Evolutionary conservation across 2,888 invertebrate genomes (phyloP), one percentile per base, ranked within the genome.

Genomic region (Perizoma flavofasciatum): DNA sequence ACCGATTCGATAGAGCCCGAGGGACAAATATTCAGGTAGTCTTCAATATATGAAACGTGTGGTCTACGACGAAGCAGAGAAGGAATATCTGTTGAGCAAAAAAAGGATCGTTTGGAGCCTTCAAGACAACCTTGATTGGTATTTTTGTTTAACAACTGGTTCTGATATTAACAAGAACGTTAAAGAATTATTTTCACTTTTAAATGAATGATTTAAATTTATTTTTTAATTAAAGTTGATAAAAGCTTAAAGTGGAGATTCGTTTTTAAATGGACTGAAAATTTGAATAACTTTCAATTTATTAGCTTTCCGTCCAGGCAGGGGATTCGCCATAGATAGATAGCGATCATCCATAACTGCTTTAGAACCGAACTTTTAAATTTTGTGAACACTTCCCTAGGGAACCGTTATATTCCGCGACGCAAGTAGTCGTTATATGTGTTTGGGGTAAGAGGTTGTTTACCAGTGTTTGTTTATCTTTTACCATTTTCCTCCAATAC

Each of bases 1-100:
- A 61, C 51, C 47, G 56, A 52, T 59, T 53, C 56, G 55, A 65
- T 63, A 57, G 60, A 59, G 61, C 67, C 63, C 68, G 50, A 49
- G 63, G 63, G 65, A 64, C 57, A 64, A 63, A 65, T 63, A 43
- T 53, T 55, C 61, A 61, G 64, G 65, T 59, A 66, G 65, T 50
- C 53, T 49, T 50, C 41, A 55, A 59, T 61, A 55, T 62, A 59
- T 55, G 53, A 61, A 52, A 49, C 65, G 57, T 58, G 49, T 65
- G 55, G 53, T 49, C 55, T 51, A 35, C 22, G 40, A 41, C 56
- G 45, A 51, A 44, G 33, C 52, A 43, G 37, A 49, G 47, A 61
- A 51, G 46, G 53, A 61, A 65, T 57, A 47, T 55, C 49, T 40
- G 47, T 47, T 44, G 40, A 54, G 48, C 52, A 60, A 63, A 66